A percentile compares a stretch with the other conserved stretches of the same genome.
phyloP scores from a whole-genome alignment of 2,797 vertebrate species.

The Rhinophrynus dorsalis region DNA sequence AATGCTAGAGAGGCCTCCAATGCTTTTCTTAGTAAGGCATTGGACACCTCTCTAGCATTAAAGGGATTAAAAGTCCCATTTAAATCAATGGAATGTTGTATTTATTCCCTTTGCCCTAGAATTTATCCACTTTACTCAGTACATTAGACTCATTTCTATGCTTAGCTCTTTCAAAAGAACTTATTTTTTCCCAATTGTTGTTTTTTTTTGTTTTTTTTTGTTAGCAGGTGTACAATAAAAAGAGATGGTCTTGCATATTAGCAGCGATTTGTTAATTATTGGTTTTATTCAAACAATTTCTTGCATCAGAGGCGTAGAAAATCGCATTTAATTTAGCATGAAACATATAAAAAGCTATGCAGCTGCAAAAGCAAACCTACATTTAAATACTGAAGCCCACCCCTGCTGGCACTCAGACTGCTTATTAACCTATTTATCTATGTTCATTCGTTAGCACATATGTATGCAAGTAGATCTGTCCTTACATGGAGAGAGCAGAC shows the following conservation, averaged over 20 bases:
- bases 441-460: slow-evolving; percentile 17
- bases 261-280: slow-evolving; percentile 45
- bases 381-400: slow-evolving; percentile 30
- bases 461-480: neutral
- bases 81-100: too few species aligned
- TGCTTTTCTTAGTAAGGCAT: too few species aligned
- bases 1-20: too few species aligned
- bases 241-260: slow-evolving; percentile 45
- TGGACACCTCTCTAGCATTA: too few species aligned
- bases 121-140: too few species aligned
- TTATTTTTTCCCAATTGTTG: neutral
- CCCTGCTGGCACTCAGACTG: slow-evolving; percentile 3
- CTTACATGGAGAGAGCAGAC: too few species aligned
- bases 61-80: too few species aligned
- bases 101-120: too few species aligned
- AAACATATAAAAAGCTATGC: slow-evolving; percentile 35
- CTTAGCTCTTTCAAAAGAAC: neutral
- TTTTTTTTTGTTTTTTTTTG: neutral
- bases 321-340: slow-evolving; percentile 47
- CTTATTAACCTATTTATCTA: slow-evolving; percentile 42
- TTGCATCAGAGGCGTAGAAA: slow-evolving; percentile 44
- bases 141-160: too few species aligned
- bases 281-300: slow-evolving; percentile 46
- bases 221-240: slow-evolving; percentile 47
- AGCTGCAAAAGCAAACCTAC: slow-evolving; percentile 37